Conservation (phyloP, 2,113 vertebrate species). For the Archilochus colubris region DNA sequence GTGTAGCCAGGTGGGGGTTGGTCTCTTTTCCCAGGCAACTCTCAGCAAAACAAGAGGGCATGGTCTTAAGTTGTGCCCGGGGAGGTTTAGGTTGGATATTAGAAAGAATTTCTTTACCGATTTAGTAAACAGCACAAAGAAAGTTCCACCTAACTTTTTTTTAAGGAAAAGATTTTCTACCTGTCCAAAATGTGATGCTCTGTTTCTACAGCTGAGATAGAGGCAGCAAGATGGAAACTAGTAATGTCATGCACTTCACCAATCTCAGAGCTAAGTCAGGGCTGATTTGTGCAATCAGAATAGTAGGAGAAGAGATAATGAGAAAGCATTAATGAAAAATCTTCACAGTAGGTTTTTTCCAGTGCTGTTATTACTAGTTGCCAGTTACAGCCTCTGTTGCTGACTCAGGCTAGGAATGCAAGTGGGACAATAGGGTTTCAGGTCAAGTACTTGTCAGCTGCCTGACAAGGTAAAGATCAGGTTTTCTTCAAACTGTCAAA, state of each 20-base stretch:
- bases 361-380: background rate
- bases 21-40: too few relatives aligned
- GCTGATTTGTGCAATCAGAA: background rate
- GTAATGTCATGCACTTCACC: background rate
- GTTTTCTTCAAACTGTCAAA: conserved; percentile 11
- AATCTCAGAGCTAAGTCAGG: background rate
- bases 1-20: too few relatives aligned
- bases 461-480: conserved; percentile 11
- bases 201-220: background rate
- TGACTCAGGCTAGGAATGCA: background rate
- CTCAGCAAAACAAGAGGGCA: too few relatives aligned
- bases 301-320: background rate
- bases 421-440: background rate
- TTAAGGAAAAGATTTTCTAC: background rate
- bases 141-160: background rate
- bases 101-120: too few relatives aligned
- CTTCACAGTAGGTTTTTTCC: background rate
- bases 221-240: background rate
- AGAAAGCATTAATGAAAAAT: conserved; percentile 11
- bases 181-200: background rate
- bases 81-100: too few relatives aligned
- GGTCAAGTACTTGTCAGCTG: conserved; percentile 22
- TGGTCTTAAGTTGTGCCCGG: too few relatives aligned
- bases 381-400: background rate
- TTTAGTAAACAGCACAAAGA: background rate